These are phyloP conservation scores for Rutpela maculata DNA, from an alignment of 2,888 invertebrate species.

Conservation along the genomic window DNA sequence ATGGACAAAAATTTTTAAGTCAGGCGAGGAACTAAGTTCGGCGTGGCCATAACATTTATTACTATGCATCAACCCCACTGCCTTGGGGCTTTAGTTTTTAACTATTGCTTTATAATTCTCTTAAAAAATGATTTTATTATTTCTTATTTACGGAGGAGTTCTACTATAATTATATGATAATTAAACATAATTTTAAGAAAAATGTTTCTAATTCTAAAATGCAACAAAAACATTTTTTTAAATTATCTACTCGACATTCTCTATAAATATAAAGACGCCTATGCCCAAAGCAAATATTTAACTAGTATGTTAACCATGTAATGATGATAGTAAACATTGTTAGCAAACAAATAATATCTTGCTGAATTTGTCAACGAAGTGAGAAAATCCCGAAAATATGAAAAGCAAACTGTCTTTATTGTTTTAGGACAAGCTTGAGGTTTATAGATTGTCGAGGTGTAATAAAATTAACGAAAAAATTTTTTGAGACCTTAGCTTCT, in stretches of 20 bases:
- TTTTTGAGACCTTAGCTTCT: too few relatives aligned
- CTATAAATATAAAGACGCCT: slow-evolving; percentile 16
- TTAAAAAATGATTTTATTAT: too few relatives aligned
- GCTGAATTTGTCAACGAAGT: slow-evolving; percentile 39
- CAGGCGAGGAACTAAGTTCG: too few relatives aligned
- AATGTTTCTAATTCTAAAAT: neutral
- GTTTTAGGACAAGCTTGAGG: slow-evolving; percentile 30
- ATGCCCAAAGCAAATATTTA: slow-evolving; percentile 46
- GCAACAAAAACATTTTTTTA: neutral
- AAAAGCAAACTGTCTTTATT: slow-evolving; percentile 38
- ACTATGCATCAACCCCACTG: too few relatives aligned
- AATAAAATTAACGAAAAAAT: slow-evolving; percentile 11
- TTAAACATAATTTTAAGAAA: too few relatives aligned
- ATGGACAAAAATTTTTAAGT: too few relatives aligned
- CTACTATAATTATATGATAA: too few relatives aligned
- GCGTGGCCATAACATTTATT: too few relatives aligned
- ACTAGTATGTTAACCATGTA: slow-evolving; percentile 46
- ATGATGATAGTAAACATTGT: slow-evolving; percentile 37
- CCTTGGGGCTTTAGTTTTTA: too few relatives aligned
- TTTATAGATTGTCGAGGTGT: slow-evolving; percentile 5
- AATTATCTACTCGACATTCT: neutral
- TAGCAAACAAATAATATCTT: slow-evolving; percentile 29
- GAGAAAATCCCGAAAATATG: slow-evolving; percentile 40
- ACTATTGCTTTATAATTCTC: too few relatives aligned
- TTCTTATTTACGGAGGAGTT: too few relatives aligned